Evolutionary conservation across 2,113 vertebrate genomes (phyloP), one percentile per base, ranked within the genome.

Genomic region (Chlorodrepanis virens): DNA sequence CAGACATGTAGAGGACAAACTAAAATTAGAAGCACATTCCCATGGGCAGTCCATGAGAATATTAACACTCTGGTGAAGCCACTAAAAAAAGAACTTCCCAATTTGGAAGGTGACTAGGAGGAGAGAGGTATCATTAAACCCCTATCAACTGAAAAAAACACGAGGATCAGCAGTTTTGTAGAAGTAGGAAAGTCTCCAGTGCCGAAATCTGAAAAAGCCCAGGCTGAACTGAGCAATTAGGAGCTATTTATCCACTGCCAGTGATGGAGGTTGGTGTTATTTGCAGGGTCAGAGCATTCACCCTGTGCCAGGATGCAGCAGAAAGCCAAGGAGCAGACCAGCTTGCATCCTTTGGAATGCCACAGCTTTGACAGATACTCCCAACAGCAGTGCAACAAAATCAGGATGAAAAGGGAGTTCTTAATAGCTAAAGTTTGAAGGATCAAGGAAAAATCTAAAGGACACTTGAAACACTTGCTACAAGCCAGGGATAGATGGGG

Each of bases 21-120:
- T 95, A 95, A 93, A 96, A 96, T 96, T 94, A 96, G 93, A 90
- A 90, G 63, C 53, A 59, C 81, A 91, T 71, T 92, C 95, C 59
- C 82, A 79, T 53, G 77, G 63, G 82, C 78, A 88, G 87, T 54
- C 67, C 82, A 72, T 52, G 78, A 93, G 83, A 93, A 91, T 90
- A 93, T 74, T 40, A 91, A 84, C 89, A 65, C 91, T 22, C 95
- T 81, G 60, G 50, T 81, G 79, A 92, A 96, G 83, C 19, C 60
- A 54, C 94, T 95, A 93, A 87, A 96, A 92, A 96, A 94, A 96
- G 95, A 94, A 81, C 56, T 78, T 77, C 80, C 83, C 67, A 54
- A 86, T 94, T 74, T 86, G 86, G 93, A 96, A 94, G 91, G 82
- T 83, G 94, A 93, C 88, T 77, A 70, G 57, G 82, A 94, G 78